phyloP scores from a whole-genome alignment of 2,113 vertebrate genomes.

The Syngnathus typhle region DNA sequence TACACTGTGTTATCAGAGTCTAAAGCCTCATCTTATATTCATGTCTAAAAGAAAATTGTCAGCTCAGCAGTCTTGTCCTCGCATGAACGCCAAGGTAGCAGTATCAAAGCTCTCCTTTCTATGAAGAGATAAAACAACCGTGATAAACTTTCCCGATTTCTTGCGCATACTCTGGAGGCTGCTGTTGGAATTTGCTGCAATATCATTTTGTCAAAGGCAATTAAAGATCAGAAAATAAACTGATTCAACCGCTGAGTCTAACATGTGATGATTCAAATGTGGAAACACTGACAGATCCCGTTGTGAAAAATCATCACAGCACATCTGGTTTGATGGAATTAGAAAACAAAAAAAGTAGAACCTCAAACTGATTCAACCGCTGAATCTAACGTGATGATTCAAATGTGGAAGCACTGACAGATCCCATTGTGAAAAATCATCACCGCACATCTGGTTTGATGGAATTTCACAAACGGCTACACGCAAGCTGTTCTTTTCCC shows the following conservation, averaged over 20 bases:
- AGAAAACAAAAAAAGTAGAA: too few species aligned
- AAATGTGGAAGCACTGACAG: slow-evolving; percentile 30
- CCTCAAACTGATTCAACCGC: slow-evolving; percentile 49
- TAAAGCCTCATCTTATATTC: slow-evolving; percentile 50
- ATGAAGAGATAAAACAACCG: slow-evolving; percentile 24
- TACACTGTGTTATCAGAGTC: slow-evolving; percentile 36
- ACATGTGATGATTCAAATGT: slow-evolving; percentile 45
- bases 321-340: slow-evolving; percentile 21
- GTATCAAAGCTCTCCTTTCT: slow-evolving; percentile 57
- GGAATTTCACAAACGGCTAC: slow-evolving; percentile 28
- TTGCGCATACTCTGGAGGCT: slow-evolving; percentile 44
- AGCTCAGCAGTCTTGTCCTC: slow-evolving; percentile 50
- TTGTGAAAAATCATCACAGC: neutral
- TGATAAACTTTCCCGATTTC: slow-evolving; percentile 59
- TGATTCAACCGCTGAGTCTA: slow-evolving; percentile 47
- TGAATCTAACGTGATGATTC: slow-evolving; percentile 41
- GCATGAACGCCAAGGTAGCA: slow-evolving; percentile 24
- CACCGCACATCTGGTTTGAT: slow-evolving; percentile 13
- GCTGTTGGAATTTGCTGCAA: slow-evolving; percentile 47
- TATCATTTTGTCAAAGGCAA: slow-evolving; percentile 45
- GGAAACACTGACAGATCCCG: slow-evolving; percentile 22
- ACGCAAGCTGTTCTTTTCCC: slow-evolving; percentile 14
- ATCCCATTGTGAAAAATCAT: slow-evolving; percentile 1
- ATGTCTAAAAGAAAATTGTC: slow-evolving; percentile 49
- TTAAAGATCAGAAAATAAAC: slow-evolving; percentile 47